Evolutionary conservation across 1,140 invertebrate species (phyloP).

Genomic region (Drosophila kohkoa): DNA sequence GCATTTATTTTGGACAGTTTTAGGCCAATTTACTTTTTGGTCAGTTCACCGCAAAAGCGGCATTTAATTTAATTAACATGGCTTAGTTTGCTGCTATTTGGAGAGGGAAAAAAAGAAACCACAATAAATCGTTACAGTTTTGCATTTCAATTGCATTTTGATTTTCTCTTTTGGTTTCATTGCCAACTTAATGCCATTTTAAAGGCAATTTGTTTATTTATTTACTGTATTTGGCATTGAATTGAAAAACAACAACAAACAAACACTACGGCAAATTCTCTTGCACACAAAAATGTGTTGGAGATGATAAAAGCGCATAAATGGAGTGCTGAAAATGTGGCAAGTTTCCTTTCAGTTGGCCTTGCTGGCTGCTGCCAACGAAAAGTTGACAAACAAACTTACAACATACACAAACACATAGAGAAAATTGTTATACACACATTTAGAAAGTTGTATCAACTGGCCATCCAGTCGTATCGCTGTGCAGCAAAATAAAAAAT

Average conservation of each 20-base stretch:
- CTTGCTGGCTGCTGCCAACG: conserved; percentile 49
- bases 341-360: conserved; percentile 59
- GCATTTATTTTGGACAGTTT: conserved; percentile 29
- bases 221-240: conserved; percentile 16
- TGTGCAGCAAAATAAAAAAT: conserved; percentile 25
- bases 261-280: background rate
- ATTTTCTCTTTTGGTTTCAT: background rate
- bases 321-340: conserved; percentile 60
- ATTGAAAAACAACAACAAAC: background rate
- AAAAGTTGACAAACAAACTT: conserved; percentile 65
- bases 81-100: conserved; percentile 13
- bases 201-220: conserved; percentile 6
- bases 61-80: conserved; percentile 50
- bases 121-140: conserved; percentile 21
- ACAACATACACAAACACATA: conserved; percentile 10
- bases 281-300: conserved; percentile 25
- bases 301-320: conserved; percentile 54
- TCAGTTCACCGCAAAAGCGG: conserved; percentile 35
- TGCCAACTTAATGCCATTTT: background rate
- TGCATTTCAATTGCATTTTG: background rate
- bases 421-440: conserved; percentile 9
- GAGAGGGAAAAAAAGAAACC: conserved; percentile 12
- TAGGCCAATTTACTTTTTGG: conserved; percentile 38
- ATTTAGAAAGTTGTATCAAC: conserved; percentile 54
- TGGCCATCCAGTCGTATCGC: conserved; percentile 56